A percentile compares a stretch with the other conserved stretches of the same genome.
phyloP scores from a whole-genome alignment of 2,888 invertebrate species.

The Ophraella communa region DNA sequence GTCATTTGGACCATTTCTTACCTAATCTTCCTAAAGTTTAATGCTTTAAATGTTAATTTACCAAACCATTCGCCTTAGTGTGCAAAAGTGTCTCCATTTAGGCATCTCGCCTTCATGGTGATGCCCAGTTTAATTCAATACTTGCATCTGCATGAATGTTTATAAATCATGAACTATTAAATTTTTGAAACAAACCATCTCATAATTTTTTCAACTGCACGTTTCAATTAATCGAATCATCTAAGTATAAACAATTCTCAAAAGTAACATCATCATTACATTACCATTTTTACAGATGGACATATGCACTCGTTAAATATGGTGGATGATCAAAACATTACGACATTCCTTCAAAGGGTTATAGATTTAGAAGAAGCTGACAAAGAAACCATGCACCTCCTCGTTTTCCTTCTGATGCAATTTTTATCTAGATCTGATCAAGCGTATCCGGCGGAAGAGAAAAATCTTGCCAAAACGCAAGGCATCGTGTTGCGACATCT shows the following conservation, averaged over 20 bases:
- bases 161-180: background rate
- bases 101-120: too few relatives aligned
- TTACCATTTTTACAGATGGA: conserved; percentile 68
- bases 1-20: too few relatives aligned
- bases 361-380: conserved; percentile 95
- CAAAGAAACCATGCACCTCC: conserved; percentile 91
- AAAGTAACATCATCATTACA: too few relatives aligned
- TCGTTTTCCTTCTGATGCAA: conserved; percentile 96
- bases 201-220: too few relatives aligned
- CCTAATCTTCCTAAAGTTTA: too few relatives aligned
- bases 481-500: conserved; percentile 89
- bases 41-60: too few relatives aligned
- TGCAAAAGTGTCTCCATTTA: too few relatives aligned
- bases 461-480: conserved; percentile 78
- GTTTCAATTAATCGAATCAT: too few relatives aligned
- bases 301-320: conserved; percentile 85
- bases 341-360: conserved; percentile 82
- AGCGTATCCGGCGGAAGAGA: conserved; percentile 88
- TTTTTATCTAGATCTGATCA: conserved; percentile 85
- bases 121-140: too few relatives aligned
- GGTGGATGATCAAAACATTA: conserved; percentile 79
- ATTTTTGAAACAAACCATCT: background rate
- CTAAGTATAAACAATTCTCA: too few relatives aligned
- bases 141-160: background rate
- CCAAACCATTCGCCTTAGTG: too few relatives aligned